Percentiles rank a stretch among this genome's conserved stretches.
Conservation (phyloP, 2,888 invertebrate species). For the Chironomus tentans region DNA sequence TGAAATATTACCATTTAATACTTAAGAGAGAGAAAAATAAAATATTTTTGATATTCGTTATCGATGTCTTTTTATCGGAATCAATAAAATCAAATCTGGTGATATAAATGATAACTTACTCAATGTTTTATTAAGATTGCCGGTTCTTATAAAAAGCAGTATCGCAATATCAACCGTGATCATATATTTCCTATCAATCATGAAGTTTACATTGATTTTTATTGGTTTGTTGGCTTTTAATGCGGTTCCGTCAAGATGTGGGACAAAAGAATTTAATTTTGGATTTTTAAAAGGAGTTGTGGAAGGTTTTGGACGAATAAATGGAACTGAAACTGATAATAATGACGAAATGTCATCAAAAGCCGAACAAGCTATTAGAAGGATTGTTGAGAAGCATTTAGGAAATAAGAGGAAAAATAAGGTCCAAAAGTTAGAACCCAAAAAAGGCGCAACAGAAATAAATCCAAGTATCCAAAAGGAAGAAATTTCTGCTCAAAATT, state of each 20-base stretch:
- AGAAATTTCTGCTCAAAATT: background rate
- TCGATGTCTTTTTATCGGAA: background rate
- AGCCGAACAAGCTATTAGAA: background rate
- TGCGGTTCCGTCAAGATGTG: background rate
- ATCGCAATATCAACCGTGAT: too few relatives aligned
- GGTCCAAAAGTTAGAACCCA: background rate
- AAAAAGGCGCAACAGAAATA: background rate
- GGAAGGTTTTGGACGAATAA: background rate
- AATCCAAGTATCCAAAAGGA: background rate
- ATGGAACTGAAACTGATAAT: background rate
- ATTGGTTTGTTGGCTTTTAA: background rate
- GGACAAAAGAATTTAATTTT: background rate
- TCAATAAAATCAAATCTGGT: background rate
- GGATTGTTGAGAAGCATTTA: slow-evolving; percentile 10
- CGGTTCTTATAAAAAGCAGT: too few relatives aligned
- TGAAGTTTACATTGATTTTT: background rate
- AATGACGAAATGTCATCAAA: background rate
- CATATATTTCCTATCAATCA: background rate
- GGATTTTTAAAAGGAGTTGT: background rate
- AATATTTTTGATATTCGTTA: too few relatives aligned
- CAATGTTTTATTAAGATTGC: too few relatives aligned
- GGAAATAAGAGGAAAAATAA: background rate
- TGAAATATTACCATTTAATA: too few relatives aligned
- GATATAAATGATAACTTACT: background rate
- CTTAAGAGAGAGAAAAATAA: too few relatives aligned